A percentile compares a stretch with the other conserved stretches of the same genome.
These are phyloP conservation scores for Hermaeophaga mercurialis DNA, from an alignment of 2,888 invertebrate genomes.

Conservation along the genomic window DNA sequence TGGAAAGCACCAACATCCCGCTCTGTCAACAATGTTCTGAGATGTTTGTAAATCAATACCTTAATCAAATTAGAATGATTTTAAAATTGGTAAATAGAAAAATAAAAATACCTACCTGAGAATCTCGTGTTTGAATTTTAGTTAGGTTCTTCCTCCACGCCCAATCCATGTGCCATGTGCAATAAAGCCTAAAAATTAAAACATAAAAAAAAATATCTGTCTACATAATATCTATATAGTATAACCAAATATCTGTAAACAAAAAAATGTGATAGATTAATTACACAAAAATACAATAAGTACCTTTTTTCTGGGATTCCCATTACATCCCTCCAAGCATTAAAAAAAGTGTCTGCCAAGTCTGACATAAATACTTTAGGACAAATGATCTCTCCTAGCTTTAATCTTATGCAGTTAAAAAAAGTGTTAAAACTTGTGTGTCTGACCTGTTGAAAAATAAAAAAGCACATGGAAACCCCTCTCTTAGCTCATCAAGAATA, in stretches of 20 bases:
- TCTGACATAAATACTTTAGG: slow-evolving; percentile 43
- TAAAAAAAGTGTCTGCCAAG: slow-evolving; percentile 38
- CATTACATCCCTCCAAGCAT: slow-evolving; percentile 30
- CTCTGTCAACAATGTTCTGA: slow-evolving; percentile 33
- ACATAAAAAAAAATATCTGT: slow-evolving; percentile 8
- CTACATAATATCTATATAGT: too few species aligned
- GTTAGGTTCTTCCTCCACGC: slow-evolving; percentile 29
- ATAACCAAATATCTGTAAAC: too few species aligned
- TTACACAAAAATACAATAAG: neutral
- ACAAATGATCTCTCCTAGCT: slow-evolving; percentile 28
- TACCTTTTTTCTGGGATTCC: slow-evolving; percentile 5
- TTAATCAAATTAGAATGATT: slow-evolving; percentile 17
- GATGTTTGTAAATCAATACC: slow-evolving; percentile 29
- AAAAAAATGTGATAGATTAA: too few species aligned
- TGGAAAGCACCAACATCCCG: slow-evolving; percentile 34
- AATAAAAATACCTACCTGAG: slow-evolving; percentile 16
- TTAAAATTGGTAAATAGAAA: neutral
- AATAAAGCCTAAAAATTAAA: slow-evolving; percentile 23
- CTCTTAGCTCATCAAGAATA: slow-evolving; percentile 36
- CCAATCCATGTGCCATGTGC: slow-evolving; percentile 33
- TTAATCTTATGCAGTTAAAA: slow-evolving; percentile 30
- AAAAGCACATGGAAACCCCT: slow-evolving; percentile 41
- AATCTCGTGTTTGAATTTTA: slow-evolving; percentile 26
- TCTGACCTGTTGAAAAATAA: slow-evolving; percentile 37
- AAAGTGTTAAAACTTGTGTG: slow-evolving; percentile 27